A percentile compares a stretch with the other conserved stretches of the same genome.
Evolutionary conservation across 2,113 vertebrate species (phyloP).

Genomic region (Gobius niger): DNA sequence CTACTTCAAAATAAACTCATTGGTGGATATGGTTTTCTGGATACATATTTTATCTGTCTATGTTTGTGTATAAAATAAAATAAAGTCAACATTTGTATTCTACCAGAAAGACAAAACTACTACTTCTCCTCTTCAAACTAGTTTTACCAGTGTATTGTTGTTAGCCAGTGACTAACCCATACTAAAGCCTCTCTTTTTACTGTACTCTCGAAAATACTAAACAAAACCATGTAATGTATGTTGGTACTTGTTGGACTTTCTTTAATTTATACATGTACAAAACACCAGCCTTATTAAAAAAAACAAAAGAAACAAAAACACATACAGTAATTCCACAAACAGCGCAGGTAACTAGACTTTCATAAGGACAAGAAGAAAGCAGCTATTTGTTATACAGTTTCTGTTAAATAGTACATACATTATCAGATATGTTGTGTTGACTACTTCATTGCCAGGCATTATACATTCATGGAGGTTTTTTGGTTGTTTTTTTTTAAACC

Average conservation of each 20-base stretch:
- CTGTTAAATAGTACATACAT: slow-evolving; percentile 63
- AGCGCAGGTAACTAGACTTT: slow-evolving; percentile 11
- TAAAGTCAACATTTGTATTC: too few species aligned
- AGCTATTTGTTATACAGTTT: slow-evolving; percentile 67
- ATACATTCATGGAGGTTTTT: too few species aligned
- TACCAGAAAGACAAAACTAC: too few species aligned
- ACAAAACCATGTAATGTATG: not conserved
- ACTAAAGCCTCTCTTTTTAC: too few species aligned
- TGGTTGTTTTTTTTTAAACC: too few species aligned
- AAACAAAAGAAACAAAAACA: not conserved
- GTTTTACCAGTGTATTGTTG: not conserved
- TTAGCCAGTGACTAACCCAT: too few species aligned
- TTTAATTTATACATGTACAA: slow-evolving; percentile 8
- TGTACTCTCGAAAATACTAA: too few species aligned
- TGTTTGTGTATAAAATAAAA: not conserved
- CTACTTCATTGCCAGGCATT: slow-evolving; percentile 21
- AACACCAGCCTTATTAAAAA: slow-evolving; percentile 7
- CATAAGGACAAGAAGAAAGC: slow-evolving; percentile 52
- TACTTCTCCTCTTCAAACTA: too few species aligned
- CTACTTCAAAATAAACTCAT: slow-evolving; percentile 66
- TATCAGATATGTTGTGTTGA: slow-evolving; percentile 56
- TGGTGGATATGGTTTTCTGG: slow-evolving; percentile 28
- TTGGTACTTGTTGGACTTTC: slow-evolving; percentile 6
- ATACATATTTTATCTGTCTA: not conserved
- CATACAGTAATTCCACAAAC: slow-evolving; percentile 9